These are phyloP conservation scores for Seriola aureovittata DNA, from an alignment of 2,113 vertebrate genomes.

Conservation along the genomic window DNA sequence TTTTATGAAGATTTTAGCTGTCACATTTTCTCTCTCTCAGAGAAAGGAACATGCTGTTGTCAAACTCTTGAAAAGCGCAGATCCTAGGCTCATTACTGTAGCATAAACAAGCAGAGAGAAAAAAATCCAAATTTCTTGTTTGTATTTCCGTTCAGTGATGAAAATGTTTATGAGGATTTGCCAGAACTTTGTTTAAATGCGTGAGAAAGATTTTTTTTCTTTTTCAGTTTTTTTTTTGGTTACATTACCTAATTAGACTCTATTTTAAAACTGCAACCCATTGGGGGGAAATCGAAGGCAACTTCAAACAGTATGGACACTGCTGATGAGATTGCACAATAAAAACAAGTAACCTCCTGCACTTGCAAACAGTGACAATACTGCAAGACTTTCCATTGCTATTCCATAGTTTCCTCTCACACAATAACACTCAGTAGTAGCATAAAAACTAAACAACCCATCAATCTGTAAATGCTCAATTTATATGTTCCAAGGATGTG, in stretches of 20 bases:
- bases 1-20: constrained; percentile 85
- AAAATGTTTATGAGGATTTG: constrained; percentile 77
- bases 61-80: constrained; percentile 79
- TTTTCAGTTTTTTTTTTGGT: constrained; percentile 29
- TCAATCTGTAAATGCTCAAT: constrained; percentile 37
- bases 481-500: constrained; percentile 18
- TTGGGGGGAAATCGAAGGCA: constrained; percentile 51
- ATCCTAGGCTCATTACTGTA: constrained; percentile 84
- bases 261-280: constrained; percentile 69
- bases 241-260: constrained; percentile 77
- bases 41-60: constrained; percentile 76
- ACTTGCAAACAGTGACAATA: constrained; percentile 49
- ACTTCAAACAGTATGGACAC: constrained; percentile 62
- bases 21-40: constrained; percentile 73
- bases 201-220: constrained; percentile 45
- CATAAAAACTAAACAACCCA: constrained; percentile 45
- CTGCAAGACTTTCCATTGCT: constrained; percentile 28
- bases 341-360: constrained; percentile 55
- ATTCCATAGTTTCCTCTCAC: constrained; percentile 9
- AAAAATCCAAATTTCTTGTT: constrained; percentile 69
- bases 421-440: constrained; percentile 32
- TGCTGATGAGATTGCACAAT: constrained; percentile 60
- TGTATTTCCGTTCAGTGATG: constrained; percentile 71
- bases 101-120: constrained; percentile 80
- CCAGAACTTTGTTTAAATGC: constrained; percentile 71